phyloP scores from a whole-genome alignment of 2,888 invertebrate species.

The Cephonodes hylas region DNA sequence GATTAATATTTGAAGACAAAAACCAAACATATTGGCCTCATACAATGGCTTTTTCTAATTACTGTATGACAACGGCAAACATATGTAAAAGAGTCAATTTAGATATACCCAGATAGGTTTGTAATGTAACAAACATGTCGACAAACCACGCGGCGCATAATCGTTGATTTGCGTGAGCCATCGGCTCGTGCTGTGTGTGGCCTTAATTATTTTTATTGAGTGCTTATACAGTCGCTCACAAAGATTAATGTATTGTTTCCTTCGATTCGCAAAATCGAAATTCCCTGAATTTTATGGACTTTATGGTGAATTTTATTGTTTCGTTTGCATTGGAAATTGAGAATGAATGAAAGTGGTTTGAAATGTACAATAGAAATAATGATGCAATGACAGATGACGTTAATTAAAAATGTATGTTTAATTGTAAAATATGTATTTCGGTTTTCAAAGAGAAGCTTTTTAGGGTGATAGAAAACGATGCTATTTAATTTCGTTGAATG shows the following conservation, averaged over 20 bases:
- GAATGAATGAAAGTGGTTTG: too few species aligned
- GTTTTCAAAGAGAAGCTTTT: too few species aligned
- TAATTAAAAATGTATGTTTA: too few species aligned
- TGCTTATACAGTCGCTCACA: background rate
- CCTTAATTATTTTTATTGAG: constrained; percentile 14
- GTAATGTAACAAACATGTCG: background rate
- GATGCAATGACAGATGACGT: too few species aligned
- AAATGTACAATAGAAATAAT: too few species aligned
- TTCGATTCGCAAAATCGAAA: background rate
- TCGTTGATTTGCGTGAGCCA: constrained; percentile 7
- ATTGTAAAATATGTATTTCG: too few species aligned
- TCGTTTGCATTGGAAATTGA: background rate
- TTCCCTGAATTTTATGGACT: background rate
- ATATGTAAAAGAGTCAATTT: background rate
- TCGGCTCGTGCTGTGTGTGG: background rate
- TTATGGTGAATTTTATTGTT: too few species aligned
- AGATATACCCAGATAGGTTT: background rate
- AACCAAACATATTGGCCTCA: too few species aligned
- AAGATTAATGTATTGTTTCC: background rate
- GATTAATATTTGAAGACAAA: too few species aligned
- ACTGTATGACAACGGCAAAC: background rate
- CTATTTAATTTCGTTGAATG: too few species aligned
- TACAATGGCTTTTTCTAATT: background rate
- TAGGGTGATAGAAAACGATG: too few species aligned
- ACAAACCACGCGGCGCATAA: background rate